A percentile compares a stretch with the other conserved stretches of the same genome.
Conservation (phyloP, 1,140 invertebrate species). For the Heliconius himera region DNA sequence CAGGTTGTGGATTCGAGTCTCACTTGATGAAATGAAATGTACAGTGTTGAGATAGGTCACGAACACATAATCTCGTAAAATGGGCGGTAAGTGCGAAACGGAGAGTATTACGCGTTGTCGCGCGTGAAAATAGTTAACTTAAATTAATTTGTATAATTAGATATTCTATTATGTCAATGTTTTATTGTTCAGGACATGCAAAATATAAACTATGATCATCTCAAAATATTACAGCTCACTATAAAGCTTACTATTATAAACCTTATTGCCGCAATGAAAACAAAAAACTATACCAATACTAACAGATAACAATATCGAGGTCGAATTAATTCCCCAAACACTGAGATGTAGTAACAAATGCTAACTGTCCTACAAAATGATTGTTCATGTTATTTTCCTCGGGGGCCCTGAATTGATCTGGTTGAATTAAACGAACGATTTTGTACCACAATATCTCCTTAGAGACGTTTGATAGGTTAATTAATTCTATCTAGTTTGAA, state of each 20-base stretch:
- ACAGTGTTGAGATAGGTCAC: too few species aligned
- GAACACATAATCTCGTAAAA: too few species aligned
- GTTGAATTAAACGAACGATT: slow-evolving; percentile 5
- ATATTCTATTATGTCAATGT: too few species aligned
- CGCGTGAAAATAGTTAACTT: too few species aligned
- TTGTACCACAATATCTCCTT: not conserved
- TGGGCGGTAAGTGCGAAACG: too few species aligned
- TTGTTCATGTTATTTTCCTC: not conserved
- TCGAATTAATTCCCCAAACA: not conserved
- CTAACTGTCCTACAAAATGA: not conserved
- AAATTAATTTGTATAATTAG: too few species aligned
- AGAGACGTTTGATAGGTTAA: not conserved
- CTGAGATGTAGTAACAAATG: not conserved
- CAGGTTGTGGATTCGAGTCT: too few species aligned
- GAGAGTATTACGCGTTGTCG: too few species aligned
- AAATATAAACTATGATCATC: too few species aligned
- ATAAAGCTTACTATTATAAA: not conserved
- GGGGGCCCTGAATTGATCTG: not conserved
- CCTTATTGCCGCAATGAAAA: not conserved
- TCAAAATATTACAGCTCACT: not conserved
- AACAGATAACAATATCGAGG: not conserved
- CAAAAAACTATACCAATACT: not conserved
- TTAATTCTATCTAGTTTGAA: not conserved
- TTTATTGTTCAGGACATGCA: too few species aligned
- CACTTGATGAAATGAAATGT: too few species aligned